Evolutionary conservation across 2,797 vertebrate species (phyloP).

Genomic region (Varecia variegata): DNA sequence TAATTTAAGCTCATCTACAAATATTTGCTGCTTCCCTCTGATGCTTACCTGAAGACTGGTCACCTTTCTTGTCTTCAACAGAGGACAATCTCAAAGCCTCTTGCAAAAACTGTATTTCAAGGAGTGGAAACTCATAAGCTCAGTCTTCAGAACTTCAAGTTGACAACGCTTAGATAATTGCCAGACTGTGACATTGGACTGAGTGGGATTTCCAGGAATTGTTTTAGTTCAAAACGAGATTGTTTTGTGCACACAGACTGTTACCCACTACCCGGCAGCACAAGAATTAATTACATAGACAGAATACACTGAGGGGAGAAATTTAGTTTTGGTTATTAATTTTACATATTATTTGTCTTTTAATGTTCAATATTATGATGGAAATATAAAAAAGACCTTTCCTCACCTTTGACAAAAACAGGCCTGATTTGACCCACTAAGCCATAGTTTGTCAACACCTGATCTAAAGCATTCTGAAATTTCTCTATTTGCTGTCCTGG

Average conservation of each 20-base stretch:
- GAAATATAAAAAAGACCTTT: background rate
- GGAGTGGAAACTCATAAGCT: background rate
- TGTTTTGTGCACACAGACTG: background rate
- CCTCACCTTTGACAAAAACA: background rate
- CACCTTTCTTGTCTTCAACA: background rate
- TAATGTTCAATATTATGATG: background rate
- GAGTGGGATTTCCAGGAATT: background rate
- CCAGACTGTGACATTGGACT: background rate
- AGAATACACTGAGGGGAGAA: background rate
- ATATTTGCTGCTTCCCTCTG: background rate
- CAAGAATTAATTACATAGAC: background rate
- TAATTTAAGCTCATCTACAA: constrained; percentile 11
- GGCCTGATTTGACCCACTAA: background rate
- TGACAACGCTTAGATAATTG: background rate
- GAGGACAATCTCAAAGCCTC: background rate
- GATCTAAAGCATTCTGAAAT: background rate
- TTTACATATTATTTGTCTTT: background rate
- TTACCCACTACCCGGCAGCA: background rate
- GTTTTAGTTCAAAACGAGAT: background rate
- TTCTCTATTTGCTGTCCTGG: background rate
- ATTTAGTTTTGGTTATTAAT: background rate
- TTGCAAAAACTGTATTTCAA: background rate
- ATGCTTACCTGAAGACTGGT: background rate
- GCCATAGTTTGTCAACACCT: background rate
- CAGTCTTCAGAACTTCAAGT: background rate